phyloP scores from a whole-genome alignment of 2,113 vertebrate species.

The Colistium nudipinnis region DNA sequence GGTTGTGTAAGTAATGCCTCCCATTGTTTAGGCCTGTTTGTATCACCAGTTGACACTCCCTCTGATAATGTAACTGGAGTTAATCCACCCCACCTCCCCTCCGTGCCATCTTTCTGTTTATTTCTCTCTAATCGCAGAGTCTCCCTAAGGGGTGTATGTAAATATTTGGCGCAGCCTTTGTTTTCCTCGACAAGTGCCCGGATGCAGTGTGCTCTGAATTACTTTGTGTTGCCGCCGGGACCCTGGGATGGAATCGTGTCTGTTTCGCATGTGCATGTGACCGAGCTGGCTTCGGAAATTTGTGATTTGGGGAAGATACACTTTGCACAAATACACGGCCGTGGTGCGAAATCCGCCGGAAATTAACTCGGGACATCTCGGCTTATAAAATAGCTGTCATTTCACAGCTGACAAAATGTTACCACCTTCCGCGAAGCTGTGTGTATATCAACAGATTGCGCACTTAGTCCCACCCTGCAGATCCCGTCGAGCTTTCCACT shows the following conservation, averaged over 20 bases:
- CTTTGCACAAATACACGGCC: not conserved
- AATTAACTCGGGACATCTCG: not conserved
- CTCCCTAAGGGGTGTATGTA: constrained; percentile 64
- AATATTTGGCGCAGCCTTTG: constrained; percentile 65
- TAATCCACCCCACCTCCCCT: constrained; percentile 1
- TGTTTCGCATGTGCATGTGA: not conserved
- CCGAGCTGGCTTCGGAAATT: not conserved
- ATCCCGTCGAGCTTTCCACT: not conserved
- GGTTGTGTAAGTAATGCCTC: constrained; percentile 45
- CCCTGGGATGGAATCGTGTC: constrained; percentile 24
- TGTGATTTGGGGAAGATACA: not conserved
- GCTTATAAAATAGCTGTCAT: not conserved
- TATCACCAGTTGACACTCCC: constrained; percentile 67
- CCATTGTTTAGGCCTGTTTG: constrained; percentile 69
- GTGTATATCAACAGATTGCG: not conserved
- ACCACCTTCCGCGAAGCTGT: not conserved
- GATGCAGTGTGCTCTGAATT: constrained; percentile 40
- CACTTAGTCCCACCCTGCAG: not conserved
- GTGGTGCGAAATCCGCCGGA: no score
- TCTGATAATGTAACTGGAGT: constrained; percentile 66
- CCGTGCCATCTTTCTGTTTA: constrained; percentile 35
- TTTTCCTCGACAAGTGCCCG: constrained; percentile 46
- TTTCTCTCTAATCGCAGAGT: constrained; percentile 52
- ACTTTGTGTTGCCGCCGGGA: constrained; percentile 17
- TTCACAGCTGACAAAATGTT: not conserved